These are phyloP conservation scores for Helogale parvula DNA, from an alignment of 2,113 vertebrate species.

Conservation along the genomic window DNA sequence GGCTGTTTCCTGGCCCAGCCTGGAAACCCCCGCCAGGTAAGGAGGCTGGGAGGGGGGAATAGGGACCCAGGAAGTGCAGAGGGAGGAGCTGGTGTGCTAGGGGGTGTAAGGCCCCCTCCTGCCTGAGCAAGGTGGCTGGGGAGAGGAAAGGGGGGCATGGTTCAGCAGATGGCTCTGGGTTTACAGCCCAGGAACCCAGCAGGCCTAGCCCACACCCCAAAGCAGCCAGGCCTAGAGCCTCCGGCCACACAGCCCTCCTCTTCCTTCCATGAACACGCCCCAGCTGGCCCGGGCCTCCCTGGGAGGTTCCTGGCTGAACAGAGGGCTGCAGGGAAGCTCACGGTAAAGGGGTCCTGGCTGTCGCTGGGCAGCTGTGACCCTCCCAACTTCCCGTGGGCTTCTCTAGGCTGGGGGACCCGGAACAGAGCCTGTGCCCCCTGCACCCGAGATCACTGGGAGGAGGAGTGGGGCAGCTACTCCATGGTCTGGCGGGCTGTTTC, in stretches of 20 bases:
- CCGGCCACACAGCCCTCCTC: neutral
- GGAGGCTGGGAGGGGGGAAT: neutral
- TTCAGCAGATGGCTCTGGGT: no score
- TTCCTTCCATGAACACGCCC: neutral
- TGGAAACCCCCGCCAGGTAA: neutral
- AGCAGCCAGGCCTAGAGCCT: neutral
- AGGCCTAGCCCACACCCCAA: neutral
- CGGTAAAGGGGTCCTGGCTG: neutral
- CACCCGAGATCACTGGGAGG: neutral
- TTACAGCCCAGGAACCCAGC: neutral
- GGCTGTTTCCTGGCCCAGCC: neutral
- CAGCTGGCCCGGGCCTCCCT: neutral
- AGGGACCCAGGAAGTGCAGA: neutral
- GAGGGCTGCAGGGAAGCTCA: neutral
- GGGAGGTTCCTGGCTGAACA: neutral
- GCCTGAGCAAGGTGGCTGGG: neutral
- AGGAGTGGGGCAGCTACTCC: neutral
- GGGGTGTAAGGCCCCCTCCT: neutral
- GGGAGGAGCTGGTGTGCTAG: neutral
- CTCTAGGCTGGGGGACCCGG: neutral
- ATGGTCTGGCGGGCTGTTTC: neutral
- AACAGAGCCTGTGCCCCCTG: neutral
- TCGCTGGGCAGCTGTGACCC: neutral
- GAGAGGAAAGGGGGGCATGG: neutral
- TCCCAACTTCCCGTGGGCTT: neutral